phyloP scores from a whole-genome alignment of 2,888 invertebrate species.

The Trichopria drosophilae region DNA sequence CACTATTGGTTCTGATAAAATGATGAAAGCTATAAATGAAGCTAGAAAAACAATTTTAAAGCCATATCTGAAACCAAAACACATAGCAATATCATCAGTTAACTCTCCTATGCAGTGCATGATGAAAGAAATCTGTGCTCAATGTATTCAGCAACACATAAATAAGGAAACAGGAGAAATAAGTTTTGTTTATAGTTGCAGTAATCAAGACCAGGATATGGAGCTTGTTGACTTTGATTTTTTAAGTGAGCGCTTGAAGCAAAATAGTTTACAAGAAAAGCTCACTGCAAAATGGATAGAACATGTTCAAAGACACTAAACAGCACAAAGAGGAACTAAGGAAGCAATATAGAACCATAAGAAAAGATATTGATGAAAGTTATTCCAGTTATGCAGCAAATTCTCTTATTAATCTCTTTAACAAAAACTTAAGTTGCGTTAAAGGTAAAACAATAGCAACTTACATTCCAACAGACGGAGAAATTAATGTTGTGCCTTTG shows the following conservation, averaged over 20 bases:
- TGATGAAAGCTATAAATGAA: conserved; percentile 21
- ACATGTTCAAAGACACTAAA: conserved; percentile 26
- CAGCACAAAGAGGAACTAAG: conserved; percentile 25
- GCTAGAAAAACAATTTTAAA: conserved; percentile 18
- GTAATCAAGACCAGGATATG: conserved; percentile 22
- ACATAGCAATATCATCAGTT: conserved; percentile 20
- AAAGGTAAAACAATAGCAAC: too few relatives aligned
- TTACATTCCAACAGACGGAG: too few relatives aligned
- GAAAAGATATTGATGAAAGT: conserved; percentile 28
- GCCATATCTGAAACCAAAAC: conserved; percentile 12
- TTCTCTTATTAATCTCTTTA: conserved; percentile 23
- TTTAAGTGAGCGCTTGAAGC: conserved; percentile 13
- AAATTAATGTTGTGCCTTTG: too few relatives aligned
- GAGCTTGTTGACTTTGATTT: conserved; percentile 13
- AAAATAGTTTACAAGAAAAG: conserved; percentile 22
- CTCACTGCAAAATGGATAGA: conserved; percentile 21
- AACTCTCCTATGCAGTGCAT: conserved; percentile 25
- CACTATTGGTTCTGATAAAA: conserved; percentile 23
- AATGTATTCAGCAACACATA: conserved; percentile 18
- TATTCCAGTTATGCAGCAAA: conserved; percentile 25
- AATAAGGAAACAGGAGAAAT: conserved; percentile 15
- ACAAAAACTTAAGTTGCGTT: conserved; percentile 16
- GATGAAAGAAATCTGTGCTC: conserved; percentile 24
- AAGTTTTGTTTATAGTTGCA: conserved; percentile 23
- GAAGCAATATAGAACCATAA: conserved; percentile 27